A percentile compares a stretch with the other conserved stretches of the same genome.
phyloP scores from a whole-genome alignment of 2,113 vertebrate species.

The Agapornis roseicollis region DNA sequence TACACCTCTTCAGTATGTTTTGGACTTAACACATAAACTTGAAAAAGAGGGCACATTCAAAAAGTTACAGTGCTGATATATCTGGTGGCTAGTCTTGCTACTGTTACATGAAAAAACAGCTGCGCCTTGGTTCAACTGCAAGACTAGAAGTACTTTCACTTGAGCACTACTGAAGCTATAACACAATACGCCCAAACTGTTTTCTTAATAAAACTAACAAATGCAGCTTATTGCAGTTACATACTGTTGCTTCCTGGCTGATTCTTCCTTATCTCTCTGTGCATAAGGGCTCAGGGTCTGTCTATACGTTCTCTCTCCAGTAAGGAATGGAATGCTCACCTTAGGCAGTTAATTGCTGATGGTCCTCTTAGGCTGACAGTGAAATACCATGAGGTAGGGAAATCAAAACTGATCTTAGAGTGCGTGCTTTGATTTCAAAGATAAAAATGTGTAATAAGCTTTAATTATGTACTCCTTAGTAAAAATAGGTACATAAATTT shows the following conservation, averaged over 20 bases:
- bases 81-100: background rate
- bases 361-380: background rate
- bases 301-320: background rate
- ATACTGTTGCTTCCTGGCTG: background rate
- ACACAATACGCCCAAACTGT: background rate
- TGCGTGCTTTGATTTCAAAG: constrained; percentile 13
- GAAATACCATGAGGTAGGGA: background rate
- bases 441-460: background rate
- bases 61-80: background rate
- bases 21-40: background rate
- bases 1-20: background rate
- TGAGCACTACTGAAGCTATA: background rate
- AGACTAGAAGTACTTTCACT: background rate
- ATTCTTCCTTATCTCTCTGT: background rate
- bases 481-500: background rate
- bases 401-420: background rate
- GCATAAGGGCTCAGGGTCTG: background rate
- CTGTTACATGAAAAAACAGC: background rate
- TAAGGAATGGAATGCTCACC: background rate
- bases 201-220: background rate
- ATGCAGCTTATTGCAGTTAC: background rate
- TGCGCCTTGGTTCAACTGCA: background rate
- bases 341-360: background rate
- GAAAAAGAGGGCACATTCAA: background rate
- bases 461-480: background rate